Evolutionary conservation across 1,140 invertebrate genomes (phyloP), one percentile per base, ranked within the genome.

Genomic region (Euura saliciscinereae): DNA sequence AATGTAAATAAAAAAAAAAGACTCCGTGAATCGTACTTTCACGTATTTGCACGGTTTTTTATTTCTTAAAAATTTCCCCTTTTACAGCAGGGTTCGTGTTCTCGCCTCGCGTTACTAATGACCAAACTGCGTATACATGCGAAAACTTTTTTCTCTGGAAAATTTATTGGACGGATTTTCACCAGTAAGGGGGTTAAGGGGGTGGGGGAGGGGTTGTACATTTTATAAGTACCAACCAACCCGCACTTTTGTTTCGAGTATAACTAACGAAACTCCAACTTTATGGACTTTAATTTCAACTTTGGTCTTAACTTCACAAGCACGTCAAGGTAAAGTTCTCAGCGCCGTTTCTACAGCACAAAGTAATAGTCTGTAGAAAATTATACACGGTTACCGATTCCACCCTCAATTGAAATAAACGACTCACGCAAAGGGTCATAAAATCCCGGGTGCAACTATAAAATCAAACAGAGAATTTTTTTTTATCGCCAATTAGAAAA

Each of bases 71-170:
- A 28, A 28, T 28, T 28, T 28, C 28, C 28, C 28, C 28, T 28
- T 59, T 59, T 59, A 8, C 51, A n/a, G 1, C 51, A 8, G 51
- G 51, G 5, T 8, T 59, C 51, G 51, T 59, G 51, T 59, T 59
- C 51, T 59, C 51, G 51, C 51, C 13, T 59, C 51, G 51, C 51
- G 51, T 59, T 59, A 8, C 3, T 59, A 59, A 59, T 59, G 51
- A 59, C 51, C 51, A n/a, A 59, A 59, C 10, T 59, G 51, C 51
- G 51, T 59, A 59, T n/a, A 59, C 13, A n/a, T n/a, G 51, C 51
- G 13, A 8, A 59, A 59, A 59, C 51, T 59, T 59, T 59, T 59
- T 51, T 59, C 13, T 59, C 51, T 6, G 3, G 3, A 5, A 59
- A n/a, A 59, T 59, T 59, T 59, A 59, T 59, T 59, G 51, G 8